Percentiles rank a stretch among this genome's conserved stretches.
Conservation (phyloP, 1,140 invertebrate species). For the Tetragnatha versicolor region DNA sequence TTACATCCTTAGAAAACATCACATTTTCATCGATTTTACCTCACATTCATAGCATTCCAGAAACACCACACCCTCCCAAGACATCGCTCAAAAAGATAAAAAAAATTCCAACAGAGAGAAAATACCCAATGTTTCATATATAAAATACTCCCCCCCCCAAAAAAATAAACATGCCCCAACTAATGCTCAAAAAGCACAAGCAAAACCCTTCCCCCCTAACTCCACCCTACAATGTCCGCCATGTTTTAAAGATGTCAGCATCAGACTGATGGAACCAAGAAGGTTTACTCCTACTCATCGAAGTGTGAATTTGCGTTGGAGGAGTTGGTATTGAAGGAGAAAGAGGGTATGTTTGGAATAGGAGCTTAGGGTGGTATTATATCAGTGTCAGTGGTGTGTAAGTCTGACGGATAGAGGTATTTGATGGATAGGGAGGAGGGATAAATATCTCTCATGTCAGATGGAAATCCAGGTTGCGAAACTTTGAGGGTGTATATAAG, state of each 20-base stretch:
- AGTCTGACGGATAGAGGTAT: conserved; percentile 39
- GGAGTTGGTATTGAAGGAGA: not conserved
- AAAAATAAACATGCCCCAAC: not conserved
- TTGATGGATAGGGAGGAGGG: conserved; percentile 38
- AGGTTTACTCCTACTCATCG: conserved; percentile 8
- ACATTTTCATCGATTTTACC: too few relatives aligned
- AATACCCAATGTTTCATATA: not conserved
- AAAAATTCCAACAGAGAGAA: too few relatives aligned
- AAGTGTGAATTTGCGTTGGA: conserved; percentile 16
- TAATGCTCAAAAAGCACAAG: not conserved
- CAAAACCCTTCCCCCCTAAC: too few relatives aligned
- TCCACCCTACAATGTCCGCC: conserved; percentile 31
- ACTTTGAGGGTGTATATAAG: conserved; percentile 15
- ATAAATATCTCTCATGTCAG: conserved; percentile 47
- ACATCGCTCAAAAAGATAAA: not conserved
- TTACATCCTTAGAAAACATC: too few relatives aligned
- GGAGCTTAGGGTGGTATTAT: conserved; percentile 19
- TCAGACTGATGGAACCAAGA: not conserved
- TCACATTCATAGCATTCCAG: too few relatives aligned
- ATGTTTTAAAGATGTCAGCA: conserved; percentile 48
- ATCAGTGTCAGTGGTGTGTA: conserved; percentile 23
- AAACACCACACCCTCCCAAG: too few relatives aligned
- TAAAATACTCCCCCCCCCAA: not conserved
- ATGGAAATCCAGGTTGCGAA: conserved; percentile 40
- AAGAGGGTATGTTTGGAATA: conserved; percentile 1